phyloP scores from a whole-genome alignment of 2,113 vertebrate species.

The Tetrax tetrax region DNA sequence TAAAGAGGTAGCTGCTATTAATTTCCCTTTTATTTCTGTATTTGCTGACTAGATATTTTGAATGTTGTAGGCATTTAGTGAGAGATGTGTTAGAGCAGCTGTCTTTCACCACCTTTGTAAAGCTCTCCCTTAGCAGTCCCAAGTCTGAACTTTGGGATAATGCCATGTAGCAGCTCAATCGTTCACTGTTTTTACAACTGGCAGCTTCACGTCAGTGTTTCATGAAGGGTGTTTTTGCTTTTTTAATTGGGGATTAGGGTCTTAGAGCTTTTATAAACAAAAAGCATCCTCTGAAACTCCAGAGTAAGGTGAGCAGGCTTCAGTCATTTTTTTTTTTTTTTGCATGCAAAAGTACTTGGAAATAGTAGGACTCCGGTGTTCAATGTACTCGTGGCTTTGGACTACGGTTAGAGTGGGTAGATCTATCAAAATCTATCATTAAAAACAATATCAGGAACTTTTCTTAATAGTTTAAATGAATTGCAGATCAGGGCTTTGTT shows the following conservation, averaged over 20 bases:
- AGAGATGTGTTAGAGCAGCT: neutral
- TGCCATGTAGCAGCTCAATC: neutral
- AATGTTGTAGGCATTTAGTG: accelerated
- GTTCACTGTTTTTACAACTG: neutral
- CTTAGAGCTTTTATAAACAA: neutral
- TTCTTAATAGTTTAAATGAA: neutral
- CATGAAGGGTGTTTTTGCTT: neutral
- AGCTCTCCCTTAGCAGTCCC: neutral
- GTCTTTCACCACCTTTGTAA: accelerated
- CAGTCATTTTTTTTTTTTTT: too few relatives aligned
- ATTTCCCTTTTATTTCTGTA: neutral
- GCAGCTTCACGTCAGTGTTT: neutral
- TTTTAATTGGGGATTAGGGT: neutral
- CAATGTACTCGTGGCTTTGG: neutral
- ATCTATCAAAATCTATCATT: neutral
- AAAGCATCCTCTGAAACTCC: neutral
- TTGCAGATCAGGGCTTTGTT: neutral
- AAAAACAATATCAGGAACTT: neutral
- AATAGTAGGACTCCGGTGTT: neutral
- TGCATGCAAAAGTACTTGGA: neutral
- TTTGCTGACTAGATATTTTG: neutral
- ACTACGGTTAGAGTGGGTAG: neutral
- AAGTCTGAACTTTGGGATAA: neutral
- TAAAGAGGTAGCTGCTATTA: neutral
- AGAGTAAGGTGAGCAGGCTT: neutral